Conservation (phyloP, 1,140 invertebrate species). For the Drosophila punjabiensis region DNA sequence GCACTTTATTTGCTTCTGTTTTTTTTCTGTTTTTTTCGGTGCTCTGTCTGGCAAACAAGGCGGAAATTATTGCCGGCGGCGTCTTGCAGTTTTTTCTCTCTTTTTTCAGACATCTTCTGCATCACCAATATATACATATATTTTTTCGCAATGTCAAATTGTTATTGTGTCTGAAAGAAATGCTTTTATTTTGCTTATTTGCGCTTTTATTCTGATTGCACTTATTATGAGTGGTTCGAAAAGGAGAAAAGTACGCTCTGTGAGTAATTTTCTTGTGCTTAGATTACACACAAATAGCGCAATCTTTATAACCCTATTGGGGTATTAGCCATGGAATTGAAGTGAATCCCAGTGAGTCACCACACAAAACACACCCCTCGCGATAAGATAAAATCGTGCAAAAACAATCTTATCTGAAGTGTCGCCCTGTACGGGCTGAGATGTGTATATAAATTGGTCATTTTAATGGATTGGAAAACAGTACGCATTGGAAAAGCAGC, state of each 20-base stretch:
- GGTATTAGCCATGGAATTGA: constrained; percentile 30
- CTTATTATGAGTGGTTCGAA: constrained; percentile 22
- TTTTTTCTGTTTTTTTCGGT: constrained; percentile 18
- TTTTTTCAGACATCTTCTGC: constrained; percentile 9
- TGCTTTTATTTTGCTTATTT: constrained; percentile 21
- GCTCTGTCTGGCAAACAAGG: constrained; percentile 50
- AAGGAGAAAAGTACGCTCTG: constrained; percentile 7
- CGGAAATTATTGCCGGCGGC: constrained; percentile 74
- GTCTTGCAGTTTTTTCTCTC: constrained; percentile 43
- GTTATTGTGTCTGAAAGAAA: constrained; percentile 28
- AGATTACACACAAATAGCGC: constrained; percentile 12
- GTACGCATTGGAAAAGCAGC: constrained; percentile 36
- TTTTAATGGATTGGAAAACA: constrained; percentile 28
- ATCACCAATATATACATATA: constrained; percentile 32
- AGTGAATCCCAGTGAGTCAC: constrained; percentile 33
- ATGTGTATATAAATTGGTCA: constrained; percentile 55
- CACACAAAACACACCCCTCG: constrained; percentile 3
- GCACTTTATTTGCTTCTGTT: constrained; percentile 32
- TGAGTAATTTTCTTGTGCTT: constrained; percentile 27
- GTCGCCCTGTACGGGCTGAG: neutral
- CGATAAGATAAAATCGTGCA: constrained; percentile 56
- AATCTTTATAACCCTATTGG: constrained; percentile 37
- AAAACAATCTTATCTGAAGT: constrained; percentile 48
- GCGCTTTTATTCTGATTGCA: constrained; percentile 27
- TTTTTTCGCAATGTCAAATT: constrained; percentile 21